Percentiles rank a stretch among this genome's conserved stretches.
phyloP scores from a whole-genome alignment of 2,113 vertebrate species.

The Emydura subglobosa region DNA sequence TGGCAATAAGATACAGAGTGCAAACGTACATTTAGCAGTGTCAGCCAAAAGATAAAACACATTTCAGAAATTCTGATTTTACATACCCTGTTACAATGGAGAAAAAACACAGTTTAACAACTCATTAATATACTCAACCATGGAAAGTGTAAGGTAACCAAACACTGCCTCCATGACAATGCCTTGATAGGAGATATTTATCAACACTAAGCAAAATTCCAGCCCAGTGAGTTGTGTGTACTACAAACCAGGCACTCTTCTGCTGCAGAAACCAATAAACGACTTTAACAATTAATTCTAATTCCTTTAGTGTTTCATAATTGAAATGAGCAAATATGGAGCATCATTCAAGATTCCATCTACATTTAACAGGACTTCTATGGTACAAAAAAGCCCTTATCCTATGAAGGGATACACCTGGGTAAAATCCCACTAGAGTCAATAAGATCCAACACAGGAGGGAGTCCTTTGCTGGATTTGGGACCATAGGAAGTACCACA shows the following conservation, averaged over 20 bases:
- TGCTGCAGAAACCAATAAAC: neutral
- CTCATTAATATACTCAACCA: neutral
- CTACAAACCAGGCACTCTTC: no score
- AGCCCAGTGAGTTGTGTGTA: rapidly evolving
- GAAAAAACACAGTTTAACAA: neutral
- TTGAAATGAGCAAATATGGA: neutral
- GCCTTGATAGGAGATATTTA: neutral
- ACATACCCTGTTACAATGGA: neutral
- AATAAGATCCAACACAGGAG: neutral
- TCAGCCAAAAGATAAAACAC: neutral
- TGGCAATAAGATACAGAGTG: neutral
- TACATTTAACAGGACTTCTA: neutral
- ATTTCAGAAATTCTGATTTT: neutral
- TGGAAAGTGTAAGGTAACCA: neutral
- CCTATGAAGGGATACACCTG: no score
- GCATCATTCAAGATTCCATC: neutral
- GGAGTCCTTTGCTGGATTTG: neutral
- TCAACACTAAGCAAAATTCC: neutral
- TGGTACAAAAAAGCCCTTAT: neutral
- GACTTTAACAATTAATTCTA: rapidly evolving
- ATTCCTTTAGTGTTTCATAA: rapidly evolving
- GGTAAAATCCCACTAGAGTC: neutral
- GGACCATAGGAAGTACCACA: neutral
- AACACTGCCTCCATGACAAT: neutral
- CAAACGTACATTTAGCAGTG: rapidly evolving